phyloP scores from a whole-genome alignment of 2,113 vertebrate genomes.

The Sorex fumeus region DNA sequence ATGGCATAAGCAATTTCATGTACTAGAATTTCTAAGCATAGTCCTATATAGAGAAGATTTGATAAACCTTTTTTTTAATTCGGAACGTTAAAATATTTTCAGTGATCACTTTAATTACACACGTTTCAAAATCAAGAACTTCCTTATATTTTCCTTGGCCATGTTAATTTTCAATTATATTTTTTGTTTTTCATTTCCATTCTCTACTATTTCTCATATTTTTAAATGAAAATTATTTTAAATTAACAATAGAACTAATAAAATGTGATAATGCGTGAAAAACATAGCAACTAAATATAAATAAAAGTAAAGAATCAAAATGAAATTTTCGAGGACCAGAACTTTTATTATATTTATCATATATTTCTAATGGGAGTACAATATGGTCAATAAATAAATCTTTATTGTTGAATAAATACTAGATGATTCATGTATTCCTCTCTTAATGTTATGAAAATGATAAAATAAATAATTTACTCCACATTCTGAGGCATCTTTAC shows the following conservation, averaged over 20 bases:
- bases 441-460: neutral
- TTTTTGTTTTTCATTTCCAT: neutral
- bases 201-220: neutral
- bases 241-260: neutral
- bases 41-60: neutral
- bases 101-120: neutral
- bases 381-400: neutral
- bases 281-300: neutral
- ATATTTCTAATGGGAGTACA: neutral
- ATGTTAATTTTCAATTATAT: neutral
- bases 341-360: neutral
- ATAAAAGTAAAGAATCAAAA: neutral
- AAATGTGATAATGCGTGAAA: neutral
- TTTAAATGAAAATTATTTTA: no score
- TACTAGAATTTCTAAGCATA: neutral
- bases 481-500: neutral
- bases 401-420: neutral
- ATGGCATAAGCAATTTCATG: neutral
- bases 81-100: slow-evolving; percentile 20
- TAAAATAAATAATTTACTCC: neutral
- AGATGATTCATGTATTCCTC: neutral
- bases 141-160: neutral
- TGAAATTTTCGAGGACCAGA: neutral
- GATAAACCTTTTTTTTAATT: neutral
- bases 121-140: slow-evolving; percentile 2